Evolutionary conservation across 2,113 vertebrate species (phyloP).

Genomic region (Brachyhypopomus gauderio): DNA sequence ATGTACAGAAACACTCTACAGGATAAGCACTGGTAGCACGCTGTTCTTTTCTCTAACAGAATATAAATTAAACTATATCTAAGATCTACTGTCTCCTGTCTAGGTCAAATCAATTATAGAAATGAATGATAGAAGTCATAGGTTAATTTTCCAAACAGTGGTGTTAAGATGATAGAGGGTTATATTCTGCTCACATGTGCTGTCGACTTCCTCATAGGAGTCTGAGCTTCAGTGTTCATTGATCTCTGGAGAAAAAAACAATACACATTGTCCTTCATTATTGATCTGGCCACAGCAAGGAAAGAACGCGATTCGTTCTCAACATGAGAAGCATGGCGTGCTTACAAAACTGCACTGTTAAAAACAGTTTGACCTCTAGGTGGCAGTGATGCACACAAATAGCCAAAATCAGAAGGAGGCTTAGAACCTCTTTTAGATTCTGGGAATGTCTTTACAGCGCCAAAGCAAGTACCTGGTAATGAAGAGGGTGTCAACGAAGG

Average conservation of each 20-base stretch:
- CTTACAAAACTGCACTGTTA: neutral
- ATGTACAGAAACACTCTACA: too few species aligned
- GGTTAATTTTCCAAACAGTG: neutral
- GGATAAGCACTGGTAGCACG: too few species aligned
- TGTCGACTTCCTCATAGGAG: slow-evolving; percentile 2
- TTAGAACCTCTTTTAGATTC: neutral
- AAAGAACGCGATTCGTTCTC: neutral
- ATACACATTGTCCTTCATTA: neutral
- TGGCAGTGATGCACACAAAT: slow-evolving; percentile 15
- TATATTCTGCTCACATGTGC: slow-evolving; percentile 7
- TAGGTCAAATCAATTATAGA: neutral
- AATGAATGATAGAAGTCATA: neutral
- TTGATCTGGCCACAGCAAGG: neutral
- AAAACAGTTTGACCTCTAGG: slow-evolving; percentile 11
- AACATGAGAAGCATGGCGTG: neutral
- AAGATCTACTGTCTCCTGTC: neutral
- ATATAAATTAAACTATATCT: neutral
- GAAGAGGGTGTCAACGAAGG: too few species aligned
- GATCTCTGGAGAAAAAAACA: slow-evolving; percentile 9
- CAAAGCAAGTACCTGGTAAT: neutral
- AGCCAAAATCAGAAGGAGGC: neutral
- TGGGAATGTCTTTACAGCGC: neutral
- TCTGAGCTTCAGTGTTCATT: slow-evolving; percentile 22
- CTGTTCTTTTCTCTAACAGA: too few species aligned
- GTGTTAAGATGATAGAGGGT: neutral